Evolutionary conservation across 2,888 invertebrate genomes (phyloP).

Genomic region (Rotaria macrura): DNA sequence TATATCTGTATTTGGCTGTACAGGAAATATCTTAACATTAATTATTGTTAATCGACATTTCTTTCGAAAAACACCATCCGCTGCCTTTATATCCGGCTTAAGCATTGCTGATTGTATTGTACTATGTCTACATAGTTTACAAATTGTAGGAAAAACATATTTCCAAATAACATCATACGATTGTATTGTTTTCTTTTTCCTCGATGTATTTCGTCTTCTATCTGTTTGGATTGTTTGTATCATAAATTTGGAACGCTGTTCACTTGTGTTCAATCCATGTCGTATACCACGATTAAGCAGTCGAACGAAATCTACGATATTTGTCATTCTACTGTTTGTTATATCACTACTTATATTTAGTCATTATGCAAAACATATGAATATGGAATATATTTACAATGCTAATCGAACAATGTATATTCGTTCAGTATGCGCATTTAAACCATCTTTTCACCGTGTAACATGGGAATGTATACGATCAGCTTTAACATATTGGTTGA

Average conservation of each 20-base stretch:
- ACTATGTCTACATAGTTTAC: background rate
- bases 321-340: background rate
- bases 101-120: background rate
- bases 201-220: background rate
- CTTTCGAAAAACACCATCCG: background rate
- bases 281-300: background rate
- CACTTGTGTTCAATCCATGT: constrained; percentile 4
- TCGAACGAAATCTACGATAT: background rate
- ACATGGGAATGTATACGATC: background rate
- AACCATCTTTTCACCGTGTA: background rate
- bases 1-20: background rate
- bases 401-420: background rate
- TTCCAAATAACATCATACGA: background rate
- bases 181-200: constrained; percentile 2
- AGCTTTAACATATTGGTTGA: background rate
- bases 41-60: constrained; percentile 8
- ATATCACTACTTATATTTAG: background rate
- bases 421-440: background rate
- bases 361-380: background rate
- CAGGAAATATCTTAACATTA: background rate
- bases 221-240: background rate
- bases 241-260: constrained; percentile 7
- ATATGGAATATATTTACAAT: background rate
- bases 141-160: background rate
- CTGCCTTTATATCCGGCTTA: background rate